These are phyloP conservation scores for Sciurus vulgaris DNA, from an alignment of 2,797 vertebrate species.

Conservation along the genomic window DNA sequence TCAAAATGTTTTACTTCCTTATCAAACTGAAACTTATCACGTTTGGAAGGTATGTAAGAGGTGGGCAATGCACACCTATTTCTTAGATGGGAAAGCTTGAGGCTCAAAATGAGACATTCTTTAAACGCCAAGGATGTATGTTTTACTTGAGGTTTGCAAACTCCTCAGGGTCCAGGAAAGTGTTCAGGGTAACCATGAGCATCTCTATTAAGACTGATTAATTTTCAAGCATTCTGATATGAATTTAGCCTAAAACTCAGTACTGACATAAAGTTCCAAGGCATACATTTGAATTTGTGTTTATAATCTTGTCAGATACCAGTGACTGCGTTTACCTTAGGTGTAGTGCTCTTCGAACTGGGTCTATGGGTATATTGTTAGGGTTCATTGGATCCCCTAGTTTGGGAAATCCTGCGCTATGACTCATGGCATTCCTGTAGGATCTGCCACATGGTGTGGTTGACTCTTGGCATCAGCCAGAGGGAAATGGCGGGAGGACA, in stretches of 20 bases:
- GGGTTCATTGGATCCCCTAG: not conserved
- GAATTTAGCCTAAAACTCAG: not conserved
- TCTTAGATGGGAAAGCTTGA: not conserved
- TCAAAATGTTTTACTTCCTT: not conserved
- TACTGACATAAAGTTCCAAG: not conserved
- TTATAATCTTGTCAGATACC: not conserved
- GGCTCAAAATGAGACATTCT: not conserved
- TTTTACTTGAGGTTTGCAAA: not conserved
- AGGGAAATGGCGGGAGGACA: not conserved
- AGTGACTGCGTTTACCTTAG: not conserved
- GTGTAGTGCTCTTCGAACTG: not conserved
- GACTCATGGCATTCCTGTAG: not conserved
- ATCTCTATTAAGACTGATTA: not conserved
- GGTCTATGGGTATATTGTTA: not conserved
- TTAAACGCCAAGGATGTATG: not conserved
- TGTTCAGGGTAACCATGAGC: not conserved
- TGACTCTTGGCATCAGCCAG: not conserved
- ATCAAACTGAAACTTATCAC: not conserved
- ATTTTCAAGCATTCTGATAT: constrained; percentile 4
- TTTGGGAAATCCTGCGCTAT: not conserved
- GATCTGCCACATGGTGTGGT: not conserved
- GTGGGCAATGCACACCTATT: not conserved
- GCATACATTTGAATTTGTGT: not conserved
- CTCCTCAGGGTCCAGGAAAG: not conserved
- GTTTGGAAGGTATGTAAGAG: not conserved